Base-by-base conservation (phyloP, 2,113 vertebrate genomes). In the Syngnathus scovelli region DNA sequence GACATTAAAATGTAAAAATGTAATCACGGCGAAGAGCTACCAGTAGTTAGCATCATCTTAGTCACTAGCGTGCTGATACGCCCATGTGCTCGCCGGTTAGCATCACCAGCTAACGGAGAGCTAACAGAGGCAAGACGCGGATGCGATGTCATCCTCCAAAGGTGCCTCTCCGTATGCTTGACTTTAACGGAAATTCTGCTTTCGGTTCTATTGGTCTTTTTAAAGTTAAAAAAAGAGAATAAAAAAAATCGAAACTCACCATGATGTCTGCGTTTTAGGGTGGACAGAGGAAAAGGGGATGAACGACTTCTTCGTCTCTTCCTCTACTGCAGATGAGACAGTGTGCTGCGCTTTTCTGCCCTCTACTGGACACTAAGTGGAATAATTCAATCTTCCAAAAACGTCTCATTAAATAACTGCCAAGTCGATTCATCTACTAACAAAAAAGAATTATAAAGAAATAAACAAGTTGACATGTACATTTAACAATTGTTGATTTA, bases 71-170 rank as follows among this genome's bases (percentile, higher is more conserved):
- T 10, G 63, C 18, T 52, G 69, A 72, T 23, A 66, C 61, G 63
- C 66, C 85, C 89, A 90, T 89, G 89, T 90, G 87, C 71, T 68
- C 63, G 10, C 83, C 81, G 83, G 80, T 67, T 73, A 78, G 74
- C 80, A 54, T 7, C 6, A 15, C 1, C 7, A 18, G 72, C 74
- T 70, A 71, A 69, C 58, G 15, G 7, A 0, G 8, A 11, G 55
- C 43, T 69, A 33, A n/a, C 15, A 18, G 27, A 4, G 7, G 27
- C 27, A 38, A 33, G 1, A 0, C 12, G 0, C 5, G 4, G 8
- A 39, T 10, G 0, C 0, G 0, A n/a, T 1, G 3, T 0, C 4
- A 7, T 6, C 1, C 4, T n/a, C 8, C 0, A 1, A 8, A 10
- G 0, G 51, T 21, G 4, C 37, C 11, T 9, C 0, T 1, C 4